These are phyloP conservation scores for Basileuterus tristriatus DNA, from an alignment of 2,797 vertebrate genomes.

Conservation along the genomic window DNA sequence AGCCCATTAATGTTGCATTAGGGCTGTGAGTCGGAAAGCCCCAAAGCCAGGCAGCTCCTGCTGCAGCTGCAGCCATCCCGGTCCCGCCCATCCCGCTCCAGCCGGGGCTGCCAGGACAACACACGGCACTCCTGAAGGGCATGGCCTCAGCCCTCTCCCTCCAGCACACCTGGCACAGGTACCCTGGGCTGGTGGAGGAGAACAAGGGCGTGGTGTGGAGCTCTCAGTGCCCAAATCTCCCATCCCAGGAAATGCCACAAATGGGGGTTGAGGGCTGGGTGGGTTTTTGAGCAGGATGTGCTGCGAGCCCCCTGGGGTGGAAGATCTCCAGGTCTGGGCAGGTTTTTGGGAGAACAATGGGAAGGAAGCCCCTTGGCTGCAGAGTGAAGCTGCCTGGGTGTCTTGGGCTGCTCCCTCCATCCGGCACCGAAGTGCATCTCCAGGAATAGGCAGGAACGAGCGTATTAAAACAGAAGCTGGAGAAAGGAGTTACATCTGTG, in stretches of 20 bases:
- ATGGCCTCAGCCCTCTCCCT: not conserved
- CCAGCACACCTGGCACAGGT: not conserved
- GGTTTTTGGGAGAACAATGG: not conserved
- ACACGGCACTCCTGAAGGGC: not conserved
- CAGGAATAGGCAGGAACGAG: constrained; percentile 41
- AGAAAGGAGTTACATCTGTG: constrained; percentile 56
- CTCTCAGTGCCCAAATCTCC: not conserved
- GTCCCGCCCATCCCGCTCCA: not conserved
- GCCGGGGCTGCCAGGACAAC: not conserved
- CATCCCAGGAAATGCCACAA: not conserved
- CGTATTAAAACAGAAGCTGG: constrained; percentile 53
- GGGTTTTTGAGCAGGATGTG: not conserved
- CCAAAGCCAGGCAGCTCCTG: constrained; percentile 38
- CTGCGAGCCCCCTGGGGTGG: not conserved
- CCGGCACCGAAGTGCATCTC: not conserved
- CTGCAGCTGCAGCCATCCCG: not conserved
- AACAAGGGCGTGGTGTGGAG: not conserved
- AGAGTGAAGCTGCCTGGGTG: not conserved
- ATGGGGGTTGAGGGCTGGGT: not conserved
- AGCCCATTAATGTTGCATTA: constrained; percentile 69
- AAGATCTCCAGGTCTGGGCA: not conserved
- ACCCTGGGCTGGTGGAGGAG: accelerated
- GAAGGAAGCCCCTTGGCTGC: not conserved
- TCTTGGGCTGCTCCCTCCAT: not conserved
- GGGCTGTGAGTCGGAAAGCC: constrained; percentile 60